phyloP scores from a whole-genome alignment of 2,113 vertebrate species.

The Nibea coibor region DNA sequence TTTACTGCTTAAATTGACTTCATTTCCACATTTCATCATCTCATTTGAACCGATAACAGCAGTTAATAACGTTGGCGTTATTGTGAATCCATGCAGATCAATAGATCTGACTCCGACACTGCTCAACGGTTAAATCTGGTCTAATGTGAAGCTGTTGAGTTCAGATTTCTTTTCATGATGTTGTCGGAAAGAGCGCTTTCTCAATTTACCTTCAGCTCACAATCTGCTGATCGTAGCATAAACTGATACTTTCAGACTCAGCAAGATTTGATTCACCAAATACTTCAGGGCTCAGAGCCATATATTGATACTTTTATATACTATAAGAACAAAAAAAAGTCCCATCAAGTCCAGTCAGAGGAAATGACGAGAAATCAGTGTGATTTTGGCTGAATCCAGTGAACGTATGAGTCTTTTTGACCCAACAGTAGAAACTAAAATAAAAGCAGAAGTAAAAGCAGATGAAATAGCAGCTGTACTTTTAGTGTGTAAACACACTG shows the following conservation, averaged over 20 bases:
- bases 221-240: background rate
- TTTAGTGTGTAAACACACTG: too few relatives aligned
- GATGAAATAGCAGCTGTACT: too few relatives aligned
- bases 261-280: background rate
- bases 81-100: background rate
- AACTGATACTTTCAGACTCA: constrained; percentile 1
- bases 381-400: too few relatives aligned
- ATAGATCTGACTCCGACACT: background rate
- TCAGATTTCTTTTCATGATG: background rate
- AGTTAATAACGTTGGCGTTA: background rate
- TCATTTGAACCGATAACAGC: background rate
- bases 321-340: background rate
- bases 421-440: background rate
- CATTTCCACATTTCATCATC: background rate
- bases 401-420: background rate
- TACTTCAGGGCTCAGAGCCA: background rate
- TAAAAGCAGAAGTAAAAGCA: too few relatives aligned
- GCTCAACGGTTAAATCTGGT: background rate
- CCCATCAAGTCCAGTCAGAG: background rate
- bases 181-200: background rate
- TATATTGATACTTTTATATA: background rate
- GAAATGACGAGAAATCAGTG: background rate
- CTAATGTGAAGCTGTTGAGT: background rate
- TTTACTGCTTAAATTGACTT: background rate
- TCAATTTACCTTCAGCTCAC: constrained; percentile 18